Evolutionary conservation across 2,888 invertebrate genomes (phyloP).

Genomic region (Drosophila yooni): DNA sequence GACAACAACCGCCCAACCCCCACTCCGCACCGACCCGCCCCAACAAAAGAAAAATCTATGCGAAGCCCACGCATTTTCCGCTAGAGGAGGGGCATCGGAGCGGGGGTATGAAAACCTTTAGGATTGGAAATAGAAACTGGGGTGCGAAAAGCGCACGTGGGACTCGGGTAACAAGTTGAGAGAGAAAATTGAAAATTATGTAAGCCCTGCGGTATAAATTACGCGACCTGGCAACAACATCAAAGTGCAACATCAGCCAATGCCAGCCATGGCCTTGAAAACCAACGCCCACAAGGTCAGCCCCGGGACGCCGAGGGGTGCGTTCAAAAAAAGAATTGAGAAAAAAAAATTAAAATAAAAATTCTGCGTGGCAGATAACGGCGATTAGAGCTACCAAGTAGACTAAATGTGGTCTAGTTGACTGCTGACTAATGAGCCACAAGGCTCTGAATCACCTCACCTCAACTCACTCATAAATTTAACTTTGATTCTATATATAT

Average conservation of each 20-base stretch:
- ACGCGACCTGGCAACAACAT: constrained; percentile 63
- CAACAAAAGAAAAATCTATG: constrained; percentile 26
- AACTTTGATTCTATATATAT: constrained; percentile 33
- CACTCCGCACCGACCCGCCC: not conserved
- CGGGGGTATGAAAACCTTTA: constrained; percentile 8
- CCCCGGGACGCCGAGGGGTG: constrained; percentile 11
- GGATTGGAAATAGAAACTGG: constrained; percentile 46
- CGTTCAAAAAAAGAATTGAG: constrained; percentile 34
- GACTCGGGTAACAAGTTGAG: constrained; percentile 40
- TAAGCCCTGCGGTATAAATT: constrained; percentile 60
- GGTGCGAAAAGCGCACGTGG: constrained; percentile 37
- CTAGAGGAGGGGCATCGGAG: not conserved
- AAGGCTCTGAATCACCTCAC: constrained; percentile 39
- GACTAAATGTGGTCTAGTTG: constrained; percentile 2
- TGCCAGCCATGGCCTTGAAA: constrained; percentile 31
- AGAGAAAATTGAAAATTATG: constrained; percentile 61
- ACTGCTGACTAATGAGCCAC: constrained; percentile 42
- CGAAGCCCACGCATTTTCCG: constrained; percentile 48
- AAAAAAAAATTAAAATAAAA: not conserved
- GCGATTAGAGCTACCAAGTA: constrained; percentile 8
- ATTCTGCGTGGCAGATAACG: constrained; percentile 14
- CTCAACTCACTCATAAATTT: not conserved
- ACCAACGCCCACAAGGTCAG: constrained; percentile 55
- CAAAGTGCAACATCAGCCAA: constrained; percentile 51
- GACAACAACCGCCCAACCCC: not conserved